phyloP scores from a whole-genome alignment of 2,113 vertebrate genomes.

The Mesoclemmys tuberculata region DNA sequence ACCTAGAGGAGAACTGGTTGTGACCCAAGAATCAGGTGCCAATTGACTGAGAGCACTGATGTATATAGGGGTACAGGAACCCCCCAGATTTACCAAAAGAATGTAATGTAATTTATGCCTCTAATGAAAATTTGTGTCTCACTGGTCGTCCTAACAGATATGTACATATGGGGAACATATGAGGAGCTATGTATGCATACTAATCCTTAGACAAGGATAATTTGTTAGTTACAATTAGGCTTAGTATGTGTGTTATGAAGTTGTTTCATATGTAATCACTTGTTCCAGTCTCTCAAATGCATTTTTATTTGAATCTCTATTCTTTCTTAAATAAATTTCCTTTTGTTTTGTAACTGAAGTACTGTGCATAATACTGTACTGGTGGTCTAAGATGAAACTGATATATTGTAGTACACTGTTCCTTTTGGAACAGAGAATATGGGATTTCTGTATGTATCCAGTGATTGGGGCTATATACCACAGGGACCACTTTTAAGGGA shows the following conservation, averaged over 20 bases:
- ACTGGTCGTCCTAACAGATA: neutral
- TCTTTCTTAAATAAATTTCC: neutral
- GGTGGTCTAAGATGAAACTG: neutral
- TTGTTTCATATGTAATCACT: neutral
- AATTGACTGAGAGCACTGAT: neutral
- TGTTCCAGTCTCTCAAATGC: neutral
- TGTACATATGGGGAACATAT: neutral
- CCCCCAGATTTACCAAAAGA: neutral
- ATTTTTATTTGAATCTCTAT: neutral
- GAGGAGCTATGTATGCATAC: too few relatives aligned
- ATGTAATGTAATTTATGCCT: neutral
- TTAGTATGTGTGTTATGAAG: neutral
- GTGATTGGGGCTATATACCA: neutral
- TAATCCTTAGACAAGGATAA: too few relatives aligned
- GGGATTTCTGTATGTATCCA: neutral
- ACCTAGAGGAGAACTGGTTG: neutral
- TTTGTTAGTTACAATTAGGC: neutral
- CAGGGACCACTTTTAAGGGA: neutral
- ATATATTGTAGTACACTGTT: neutral
- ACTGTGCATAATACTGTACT: neutral
- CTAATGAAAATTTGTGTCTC: neutral
- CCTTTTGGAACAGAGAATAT: neutral
- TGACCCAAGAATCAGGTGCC: neutral
- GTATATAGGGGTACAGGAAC: neutral
- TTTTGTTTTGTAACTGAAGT: neutral